Base-by-base conservation (phyloP, 2,113 vertebrate genomes). In the Zootoca vivipara region DNA sequence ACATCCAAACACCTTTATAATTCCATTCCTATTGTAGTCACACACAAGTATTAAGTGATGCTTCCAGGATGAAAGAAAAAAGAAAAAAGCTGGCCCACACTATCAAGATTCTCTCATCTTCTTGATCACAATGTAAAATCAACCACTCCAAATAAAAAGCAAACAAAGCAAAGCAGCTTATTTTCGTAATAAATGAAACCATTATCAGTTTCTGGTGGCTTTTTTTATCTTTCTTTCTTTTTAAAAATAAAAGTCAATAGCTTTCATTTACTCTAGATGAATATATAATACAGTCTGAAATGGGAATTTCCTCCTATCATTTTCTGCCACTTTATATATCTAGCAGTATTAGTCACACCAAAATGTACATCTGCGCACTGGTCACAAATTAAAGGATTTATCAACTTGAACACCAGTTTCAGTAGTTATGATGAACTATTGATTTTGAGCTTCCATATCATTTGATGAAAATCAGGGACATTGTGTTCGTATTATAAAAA, bases 401-500 rank as follows among this genome's bases (percentile, higher is more conserved):
- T 90, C 87, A 81, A 87, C 42, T 30, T 73, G 40, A 89, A 78
- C 28, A 65, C 3, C 22, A 90, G 33, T 78, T 92, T 26, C 82
- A 46, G 3, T 87, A 90, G 30, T 89, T 91, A 92, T 52, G 62
- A 93, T 90, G 46, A 82, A 89, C 28, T 88, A 89, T 77, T 91
- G 1, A 80, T 92, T 78, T 90, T 85, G 58, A 88, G 74, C 0
- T 69, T 78, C 58, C 52, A 18, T 3, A 79, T 2, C 9, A 89
- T 74, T 84, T 16, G 86, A 85, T 92, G 28, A 28, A 79, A 22
- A 86, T 1, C 24, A 33, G 8, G 85, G 85, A n/a, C 20, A 8
- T 85, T 87, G 77, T 12, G 38, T 88, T 70, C 83, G 5, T 8
- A 75, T 75, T 75, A 8, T 20, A 75, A 40, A 20, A 75, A 35